These are phyloP conservation scores for Drosophila orosa DNA, from an alignment of 1,140 invertebrate species.

Conservation along the genomic window DNA sequence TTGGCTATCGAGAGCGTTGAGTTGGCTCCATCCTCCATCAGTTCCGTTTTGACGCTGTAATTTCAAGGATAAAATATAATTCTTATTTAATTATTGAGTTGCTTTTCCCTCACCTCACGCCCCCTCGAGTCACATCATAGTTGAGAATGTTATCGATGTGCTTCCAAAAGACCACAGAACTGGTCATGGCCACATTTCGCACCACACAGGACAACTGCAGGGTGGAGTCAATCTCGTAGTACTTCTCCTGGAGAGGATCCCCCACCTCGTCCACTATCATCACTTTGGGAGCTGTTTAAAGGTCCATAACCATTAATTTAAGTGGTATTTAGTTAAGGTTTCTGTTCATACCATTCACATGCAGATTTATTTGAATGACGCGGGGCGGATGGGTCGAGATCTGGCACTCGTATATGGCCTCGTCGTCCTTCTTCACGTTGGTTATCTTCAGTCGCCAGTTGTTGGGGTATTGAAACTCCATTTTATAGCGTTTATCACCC, in stretches of 20 bases:
- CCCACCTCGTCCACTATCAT: constrained; percentile 90
- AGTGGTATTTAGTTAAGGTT: accelerated
- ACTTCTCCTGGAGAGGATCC: constrained; percentile 88
- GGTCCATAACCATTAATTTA: neutral
- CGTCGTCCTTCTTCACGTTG: constrained; percentile 88
- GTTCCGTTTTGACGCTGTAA: constrained; percentile 89
- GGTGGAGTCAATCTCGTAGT: constrained; percentile 91
- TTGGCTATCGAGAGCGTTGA: constrained; percentile 90
- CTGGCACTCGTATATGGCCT: constrained; percentile 91
- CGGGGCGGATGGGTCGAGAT: constrained; percentile 91
- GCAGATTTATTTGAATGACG: constrained; percentile 89
- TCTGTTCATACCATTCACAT: constrained; percentile 87
- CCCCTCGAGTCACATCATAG: constrained; percentile 90
- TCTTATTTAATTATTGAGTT: neutral
- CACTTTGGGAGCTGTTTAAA: constrained; percentile 88
- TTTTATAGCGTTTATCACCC: constrained; percentile 89
- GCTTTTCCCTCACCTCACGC: constrained; percentile 87
- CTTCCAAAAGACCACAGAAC: constrained; percentile 89
- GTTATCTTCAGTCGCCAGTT: constrained; percentile 91
- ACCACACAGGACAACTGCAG: constrained; percentile 90
- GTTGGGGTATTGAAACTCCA: constrained; percentile 90
- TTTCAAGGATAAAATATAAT: neutral
- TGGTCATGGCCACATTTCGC: constrained; percentile 88
- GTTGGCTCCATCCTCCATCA: constrained; percentile 90
- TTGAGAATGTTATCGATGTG: constrained; percentile 89